These are phyloP conservation scores for Acanthosepion lycidas DNA, from an alignment of 2,888 invertebrate species.

Conservation along the genomic window DNA sequence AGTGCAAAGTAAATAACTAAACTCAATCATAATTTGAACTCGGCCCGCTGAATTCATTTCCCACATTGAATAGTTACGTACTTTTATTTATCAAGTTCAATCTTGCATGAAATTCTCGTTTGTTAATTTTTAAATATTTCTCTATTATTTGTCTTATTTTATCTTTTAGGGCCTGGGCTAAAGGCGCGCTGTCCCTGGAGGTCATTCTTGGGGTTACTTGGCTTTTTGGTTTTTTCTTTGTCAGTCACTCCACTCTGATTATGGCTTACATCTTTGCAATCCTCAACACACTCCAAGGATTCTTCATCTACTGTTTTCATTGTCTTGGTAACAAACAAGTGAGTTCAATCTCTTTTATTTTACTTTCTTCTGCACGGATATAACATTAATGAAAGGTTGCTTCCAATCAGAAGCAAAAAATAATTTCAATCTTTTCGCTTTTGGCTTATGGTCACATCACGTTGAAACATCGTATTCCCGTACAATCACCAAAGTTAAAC, in stretches of 20 bases:
- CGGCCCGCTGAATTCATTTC: no score
- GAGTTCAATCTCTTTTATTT: not conserved
- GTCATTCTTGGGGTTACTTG: slow-evolving; percentile 61
- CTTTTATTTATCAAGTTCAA: no score
- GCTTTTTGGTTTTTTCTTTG: slow-evolving; percentile 68
- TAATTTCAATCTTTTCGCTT: no score
- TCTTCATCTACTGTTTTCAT: slow-evolving; percentile 69
- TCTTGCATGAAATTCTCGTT: no score
- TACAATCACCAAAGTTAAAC: no score
- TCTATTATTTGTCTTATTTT: not conserved
- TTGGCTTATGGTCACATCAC: no score
- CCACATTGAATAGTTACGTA: no score
- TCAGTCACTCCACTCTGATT: slow-evolving; percentile 62
- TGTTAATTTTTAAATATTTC: not conserved
- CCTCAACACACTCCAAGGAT: slow-evolving; percentile 67
- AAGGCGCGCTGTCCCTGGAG: slow-evolving; percentile 56
- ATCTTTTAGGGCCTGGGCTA: slow-evolving; percentile 54
- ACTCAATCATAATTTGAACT: no score
- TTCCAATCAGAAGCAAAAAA: no score
- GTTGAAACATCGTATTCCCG: no score
- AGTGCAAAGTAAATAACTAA: no score
- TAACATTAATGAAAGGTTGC: not conserved
- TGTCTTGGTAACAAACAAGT: slow-evolving; percentile 70
- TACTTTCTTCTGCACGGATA: not conserved
- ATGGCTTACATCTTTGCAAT: slow-evolving; percentile 68